Evolutionary conservation across 2,797 vertebrate genomes (phyloP), one percentile per base, ranked within the genome.

Genomic region (Leucoraja ocellata): DNA sequence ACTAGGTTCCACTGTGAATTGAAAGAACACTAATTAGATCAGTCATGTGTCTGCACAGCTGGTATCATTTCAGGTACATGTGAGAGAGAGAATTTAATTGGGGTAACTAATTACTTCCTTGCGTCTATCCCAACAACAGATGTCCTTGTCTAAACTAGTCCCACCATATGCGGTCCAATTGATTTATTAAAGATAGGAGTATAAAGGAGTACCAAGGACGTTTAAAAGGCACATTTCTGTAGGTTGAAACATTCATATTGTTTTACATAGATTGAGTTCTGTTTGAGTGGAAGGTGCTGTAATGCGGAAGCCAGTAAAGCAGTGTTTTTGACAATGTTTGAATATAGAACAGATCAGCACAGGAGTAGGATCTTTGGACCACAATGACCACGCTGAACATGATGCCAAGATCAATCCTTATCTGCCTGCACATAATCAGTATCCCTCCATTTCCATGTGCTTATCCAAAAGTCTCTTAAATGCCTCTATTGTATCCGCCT

Each of bases 1-100:
- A 88, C 46, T 92, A 25, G 25, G 18, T 25, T 92, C 90, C 23
- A 92, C 90, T 88, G 84, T 88, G 84, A 68, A 16, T 92, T 92
- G 46, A 28, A 39, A 73, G 71, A 71, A 6, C 65, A 71, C 8
- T 91, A 68, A 74, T 71, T 88, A 71, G 90, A n/a, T 54, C n/a
- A 88, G 71, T 54, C 71, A 74, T 91, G 68, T 91, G 90, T 25
- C 39, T 5, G 39, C 71, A 92, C 90, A 92, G 73, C 90, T 76
- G 90, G 68, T 76, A 76, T 76, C 10, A 92, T 74, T 92, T 92
- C 39, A 92, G 39, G 46, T 76, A 92, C 14, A 71, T 2, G 71
- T 54, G 68, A 54, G 25, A 91, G 68, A 91, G 36, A 74, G 65
- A 74, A 74, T 71, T 91, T 91, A 91, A 91, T 91, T 91, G 18